Evolutionary conservation across 2,888 invertebrate genomes (phyloP).

Genomic region (Zootermopsis nevadensis): DNA sequence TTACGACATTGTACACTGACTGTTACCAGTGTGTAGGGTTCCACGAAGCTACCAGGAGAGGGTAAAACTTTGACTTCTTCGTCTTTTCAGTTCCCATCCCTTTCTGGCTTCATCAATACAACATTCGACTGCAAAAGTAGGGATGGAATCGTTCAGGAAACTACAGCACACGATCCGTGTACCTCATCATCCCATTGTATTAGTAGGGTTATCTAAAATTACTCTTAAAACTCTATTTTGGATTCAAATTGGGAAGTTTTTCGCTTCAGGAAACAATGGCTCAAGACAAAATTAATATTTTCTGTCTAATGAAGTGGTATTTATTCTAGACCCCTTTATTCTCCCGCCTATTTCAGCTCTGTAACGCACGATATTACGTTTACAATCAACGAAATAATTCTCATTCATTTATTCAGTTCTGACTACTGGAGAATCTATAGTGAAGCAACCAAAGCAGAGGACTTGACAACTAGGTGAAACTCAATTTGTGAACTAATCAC

Average conservation of each 20-base stretch:
- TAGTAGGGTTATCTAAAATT: background rate
- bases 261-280: background rate
- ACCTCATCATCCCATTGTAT: background rate
- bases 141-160: background rate
- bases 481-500: slow-evolving; percentile 16
- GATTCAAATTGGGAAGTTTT: background rate
- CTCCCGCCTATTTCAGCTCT: background rate
- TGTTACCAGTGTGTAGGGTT: too few species aligned
- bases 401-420: slow-evolving; percentile 34
- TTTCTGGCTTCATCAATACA: background rate
- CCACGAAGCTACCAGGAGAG: too few species aligned
- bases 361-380: background rate
- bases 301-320: background rate
- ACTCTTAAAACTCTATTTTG: background rate
- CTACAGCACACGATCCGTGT: background rate
- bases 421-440: background rate
- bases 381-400: slow-evolving; percentile 36
- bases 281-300: background rate
- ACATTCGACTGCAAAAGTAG: background rate
- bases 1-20: background rate
- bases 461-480: slow-evolving; percentile 33
- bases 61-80: too few species aligned
- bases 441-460: slow-evolving; percentile 8
- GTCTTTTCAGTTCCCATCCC: background rate
- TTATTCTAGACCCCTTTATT: background rate